A percentile compares a stretch with the other conserved stretches of the same genome.
phyloP scores from a whole-genome alignment of 2,113 vertebrate genomes.

The Brachyhypopomus gauderio region DNA sequence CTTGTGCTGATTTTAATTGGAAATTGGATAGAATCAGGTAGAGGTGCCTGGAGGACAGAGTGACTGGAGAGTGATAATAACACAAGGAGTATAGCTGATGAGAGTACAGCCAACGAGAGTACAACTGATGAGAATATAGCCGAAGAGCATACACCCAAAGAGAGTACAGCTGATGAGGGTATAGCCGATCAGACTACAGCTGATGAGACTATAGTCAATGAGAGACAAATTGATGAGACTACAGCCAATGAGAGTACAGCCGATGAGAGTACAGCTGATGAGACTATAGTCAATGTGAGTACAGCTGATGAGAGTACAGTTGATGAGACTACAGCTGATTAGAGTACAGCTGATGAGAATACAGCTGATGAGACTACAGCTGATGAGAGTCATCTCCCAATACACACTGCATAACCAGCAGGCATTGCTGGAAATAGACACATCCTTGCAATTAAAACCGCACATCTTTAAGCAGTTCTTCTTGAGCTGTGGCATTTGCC shows the following conservation, averaged over 20 bases:
- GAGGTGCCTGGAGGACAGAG: neutral
- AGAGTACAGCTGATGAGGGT: slow-evolving; percentile 7
- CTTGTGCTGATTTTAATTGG: neutral
- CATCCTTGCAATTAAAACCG: slow-evolving; percentile 33
- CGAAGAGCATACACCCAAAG: too few species aligned
- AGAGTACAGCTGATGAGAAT: neutral
- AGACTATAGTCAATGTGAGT: too few species aligned
- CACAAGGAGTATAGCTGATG: neutral
- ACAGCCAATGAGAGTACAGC: neutral
- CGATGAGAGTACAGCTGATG: too few species aligned
- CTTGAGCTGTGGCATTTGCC: neutral
- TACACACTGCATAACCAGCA: neutral
- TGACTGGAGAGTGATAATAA: slow-evolving; percentile 9
- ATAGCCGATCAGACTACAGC: neutral
- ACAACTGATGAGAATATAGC: too few species aligned
- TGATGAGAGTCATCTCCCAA: neutral
- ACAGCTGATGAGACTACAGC: neutral
- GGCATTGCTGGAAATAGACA: neutral
- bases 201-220: neutral
- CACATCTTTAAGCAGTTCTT: neutral
- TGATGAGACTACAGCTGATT: too few species aligned
- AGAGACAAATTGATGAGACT: too few species aligned
- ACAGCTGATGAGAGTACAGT: neutral
- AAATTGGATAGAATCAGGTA: neutral
- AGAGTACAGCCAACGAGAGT: neutral